Evolutionary conservation across 2,113 vertebrate genomes (phyloP).

Genomic region (Arvicanthis niloticus): DNA sequence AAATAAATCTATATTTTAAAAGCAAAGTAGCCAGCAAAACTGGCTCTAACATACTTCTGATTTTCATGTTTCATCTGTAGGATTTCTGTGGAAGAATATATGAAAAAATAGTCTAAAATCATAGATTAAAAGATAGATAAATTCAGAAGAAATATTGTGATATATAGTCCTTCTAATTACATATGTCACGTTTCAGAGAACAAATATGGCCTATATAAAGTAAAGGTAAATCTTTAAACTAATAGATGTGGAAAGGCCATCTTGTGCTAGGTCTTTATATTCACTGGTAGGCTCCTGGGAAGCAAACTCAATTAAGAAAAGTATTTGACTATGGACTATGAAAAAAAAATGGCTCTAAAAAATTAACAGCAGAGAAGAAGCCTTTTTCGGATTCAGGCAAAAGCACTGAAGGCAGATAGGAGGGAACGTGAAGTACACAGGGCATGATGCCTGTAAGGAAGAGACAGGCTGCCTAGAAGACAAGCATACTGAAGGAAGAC

Average conservation of each 20-base stretch:
- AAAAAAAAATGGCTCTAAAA: background rate
- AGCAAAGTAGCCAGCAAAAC: background rate
- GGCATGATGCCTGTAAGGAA: background rate
- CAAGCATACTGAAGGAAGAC: background rate
- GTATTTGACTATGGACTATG: too few species aligned
- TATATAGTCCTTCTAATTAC: background rate
- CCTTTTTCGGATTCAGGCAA: background rate
- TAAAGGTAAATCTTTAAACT: background rate
- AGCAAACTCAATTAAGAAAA: background rate
- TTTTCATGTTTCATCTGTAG: background rate
- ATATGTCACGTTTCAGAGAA: background rate
- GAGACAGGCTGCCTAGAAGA: constrained; percentile 15
- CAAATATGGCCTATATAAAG: constrained; percentile 1
- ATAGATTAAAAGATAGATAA: background rate
- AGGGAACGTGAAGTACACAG: background rate
- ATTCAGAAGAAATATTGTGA: background rate
- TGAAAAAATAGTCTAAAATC: too few species aligned
- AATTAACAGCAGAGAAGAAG: background rate
- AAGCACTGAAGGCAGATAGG: background rate
- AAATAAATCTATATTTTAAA: background rate
- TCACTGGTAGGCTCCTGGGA: background rate
- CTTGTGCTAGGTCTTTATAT: constrained; percentile 1
- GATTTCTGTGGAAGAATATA: background rate
- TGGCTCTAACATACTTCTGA: background rate
- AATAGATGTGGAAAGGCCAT: background rate